A percentile compares a stretch with the other conserved stretches of the same genome.
Conservation (phyloP, 2,797 vertebrate species). For the Brachyrhaphis roseni region DNA sequence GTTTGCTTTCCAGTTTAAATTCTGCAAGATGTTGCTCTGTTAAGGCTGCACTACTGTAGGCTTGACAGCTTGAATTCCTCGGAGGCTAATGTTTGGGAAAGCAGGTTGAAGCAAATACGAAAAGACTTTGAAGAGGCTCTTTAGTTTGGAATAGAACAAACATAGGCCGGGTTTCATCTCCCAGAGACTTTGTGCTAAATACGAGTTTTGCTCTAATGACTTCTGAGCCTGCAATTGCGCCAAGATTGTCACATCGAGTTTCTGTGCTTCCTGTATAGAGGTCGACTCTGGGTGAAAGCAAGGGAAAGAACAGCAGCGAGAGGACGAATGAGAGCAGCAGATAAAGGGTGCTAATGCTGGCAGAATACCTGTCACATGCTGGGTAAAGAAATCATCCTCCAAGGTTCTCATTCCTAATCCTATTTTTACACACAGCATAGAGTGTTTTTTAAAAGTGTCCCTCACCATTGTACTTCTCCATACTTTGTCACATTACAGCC, state of each 20-base stretch:
- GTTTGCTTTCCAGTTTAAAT: slow-evolving; percentile 58
- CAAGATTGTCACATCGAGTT: slow-evolving; percentile 48
- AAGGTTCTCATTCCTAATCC: slow-evolving; percentile 38
- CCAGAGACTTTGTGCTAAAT: slow-evolving; percentile 49
- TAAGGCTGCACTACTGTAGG: slow-evolving; percentile 18
- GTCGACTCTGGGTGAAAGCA: slow-evolving; percentile 25
- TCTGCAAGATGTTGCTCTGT: slow-evolving; percentile 28
- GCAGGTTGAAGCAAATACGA: slow-evolving; percentile 16
- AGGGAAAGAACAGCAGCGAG: slow-evolving; percentile 25
- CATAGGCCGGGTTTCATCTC: slow-evolving; percentile 41
- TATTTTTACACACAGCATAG: slow-evolving; percentile 56
- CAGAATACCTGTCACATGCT: slow-evolving; percentile 41
- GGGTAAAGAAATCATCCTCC: neutral
- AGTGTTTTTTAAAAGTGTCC: slow-evolving; percentile 60
- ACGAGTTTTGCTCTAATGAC: slow-evolving; percentile 52
- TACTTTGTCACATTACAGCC: neutral
- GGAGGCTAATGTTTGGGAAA: slow-evolving; percentile 38
- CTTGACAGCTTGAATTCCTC: slow-evolving; percentile 45
- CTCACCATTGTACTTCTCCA: slow-evolving; percentile 32
- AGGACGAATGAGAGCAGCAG: slow-evolving; percentile 15
- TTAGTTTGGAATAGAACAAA: slow-evolving; percentile 40
- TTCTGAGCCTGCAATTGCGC: slow-evolving; percentile 55
- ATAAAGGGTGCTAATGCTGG: slow-evolving; percentile 26
- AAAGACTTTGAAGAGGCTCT: slow-evolving; percentile 34
- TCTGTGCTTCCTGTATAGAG: slow-evolving; percentile 25